Evolutionary conservation across 92 coral and sea anemone species (phyloP), one percentile per base, ranked within the genome.

Genomic region (Paragorgia papillata): DNA sequence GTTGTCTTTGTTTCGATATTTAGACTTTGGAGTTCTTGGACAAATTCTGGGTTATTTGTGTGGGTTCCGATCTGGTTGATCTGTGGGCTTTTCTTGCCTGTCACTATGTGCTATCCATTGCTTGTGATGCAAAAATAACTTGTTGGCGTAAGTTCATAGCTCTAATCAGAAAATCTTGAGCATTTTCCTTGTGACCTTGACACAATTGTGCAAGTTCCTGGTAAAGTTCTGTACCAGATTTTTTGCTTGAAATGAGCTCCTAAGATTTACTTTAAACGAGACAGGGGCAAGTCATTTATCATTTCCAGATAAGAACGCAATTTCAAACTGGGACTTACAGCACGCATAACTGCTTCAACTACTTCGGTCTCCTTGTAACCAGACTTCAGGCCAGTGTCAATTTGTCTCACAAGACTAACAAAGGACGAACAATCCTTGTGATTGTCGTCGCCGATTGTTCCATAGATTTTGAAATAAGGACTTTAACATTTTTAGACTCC

Each of bases 281-380:
- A 29, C 13, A 80, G 63, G 7, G 86, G 40, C 15, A 88, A 21
- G 30, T 80, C 74, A 29, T 73, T 71, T 60, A 63, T 70, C 85
- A 78, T 88, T 60, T 88, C 84, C 21, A 84, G 57, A 51, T 79
- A 87, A 0, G 84, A 73, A n/a, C 76, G 79, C 27, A 89, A 75
- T 62, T 82, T 74, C 26, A 83, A 67, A 51, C 67, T 82, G 15
- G 87, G 71, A 39, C 79, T 82, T 14, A 85, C 84, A 24, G 83
- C 92, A 32, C 85, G 63, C 24, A 82, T 78, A 18, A 80, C 85
- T 10, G 84, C 92, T 73, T 84, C 85, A 2, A 74, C 56, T 9
- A 80, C 66, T 8, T 75, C 87, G 37, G 75, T 61, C 59, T 88
- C 87, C 43, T 86, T 78, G 19, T 82, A 82, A 3, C 92, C 92